These are phyloP conservation scores for Terrapene triunguis DNA, from an alignment of 2,113 vertebrate genomes.

Conservation along the genomic window DNA sequence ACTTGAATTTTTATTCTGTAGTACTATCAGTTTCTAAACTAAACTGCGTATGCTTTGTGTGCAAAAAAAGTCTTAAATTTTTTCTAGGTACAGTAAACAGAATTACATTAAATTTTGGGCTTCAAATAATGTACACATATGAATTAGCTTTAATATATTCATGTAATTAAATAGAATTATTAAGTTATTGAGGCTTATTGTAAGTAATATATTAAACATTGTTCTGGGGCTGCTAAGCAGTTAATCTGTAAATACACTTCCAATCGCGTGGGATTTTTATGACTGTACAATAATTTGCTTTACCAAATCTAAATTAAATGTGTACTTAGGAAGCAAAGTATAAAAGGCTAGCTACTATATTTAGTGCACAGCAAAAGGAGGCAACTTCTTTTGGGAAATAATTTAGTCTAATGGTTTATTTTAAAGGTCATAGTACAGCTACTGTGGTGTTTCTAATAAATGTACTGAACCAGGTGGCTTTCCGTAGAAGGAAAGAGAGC, in stretches of 20 bases:
- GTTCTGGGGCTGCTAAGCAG: not conserved
- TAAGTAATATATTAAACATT: not conserved
- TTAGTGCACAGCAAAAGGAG: not conserved
- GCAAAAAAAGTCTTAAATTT: conserved; percentile 7
- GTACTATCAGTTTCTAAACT: conserved; percentile 2
- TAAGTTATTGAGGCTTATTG: conserved; percentile 7
- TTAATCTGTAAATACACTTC: conserved; percentile 35
- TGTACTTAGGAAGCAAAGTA: conserved; percentile 29
- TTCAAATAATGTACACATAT: not conserved
- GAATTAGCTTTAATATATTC: conserved; percentile 44
- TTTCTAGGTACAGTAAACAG: not conserved
- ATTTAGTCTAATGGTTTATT: not conserved
- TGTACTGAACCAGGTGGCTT: not conserved
- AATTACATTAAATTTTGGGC: conserved; percentile 3
- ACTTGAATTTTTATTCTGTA: not conserved
- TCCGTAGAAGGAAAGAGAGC: not conserved
- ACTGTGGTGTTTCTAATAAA: not conserved
- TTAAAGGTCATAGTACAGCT: rapidly evolving
- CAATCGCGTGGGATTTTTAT: conserved; percentile 47
- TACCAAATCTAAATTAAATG: conserved; percentile 65
- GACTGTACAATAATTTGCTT: conserved; percentile 30
- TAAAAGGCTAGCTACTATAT: not conserved
- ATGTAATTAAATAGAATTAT: conserved; percentile 38
- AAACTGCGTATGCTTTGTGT: not conserved
- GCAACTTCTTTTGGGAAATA: not conserved